phyloP scores from a whole-genome alignment of 2,113 vertebrate genomes.

The Austrofundulus limnaeus region DNA sequence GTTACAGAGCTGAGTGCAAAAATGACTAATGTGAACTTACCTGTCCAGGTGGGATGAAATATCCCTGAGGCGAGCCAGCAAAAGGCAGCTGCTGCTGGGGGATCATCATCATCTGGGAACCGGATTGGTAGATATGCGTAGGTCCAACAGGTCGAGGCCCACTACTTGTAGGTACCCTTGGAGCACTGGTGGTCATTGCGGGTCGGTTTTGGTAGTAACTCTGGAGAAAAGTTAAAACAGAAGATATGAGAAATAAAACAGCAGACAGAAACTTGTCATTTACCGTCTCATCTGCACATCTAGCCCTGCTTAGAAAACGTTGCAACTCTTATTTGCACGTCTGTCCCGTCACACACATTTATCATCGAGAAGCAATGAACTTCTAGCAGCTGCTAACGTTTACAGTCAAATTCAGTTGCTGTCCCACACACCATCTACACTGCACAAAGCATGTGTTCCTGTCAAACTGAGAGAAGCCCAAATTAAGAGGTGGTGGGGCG shows the following conservation, averaged over 20 bases:
- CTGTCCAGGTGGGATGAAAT: conserved; percentile 91
- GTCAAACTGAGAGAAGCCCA: conserved; percentile 76
- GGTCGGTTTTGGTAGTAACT: conserved; percentile 91
- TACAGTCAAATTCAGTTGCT: conserved; percentile 15
- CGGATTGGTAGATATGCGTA: conserved; percentile 89
- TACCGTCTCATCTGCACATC: background rate
- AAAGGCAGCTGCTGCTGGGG: conserved; percentile 91
- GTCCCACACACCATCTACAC: conserved; percentile 22
- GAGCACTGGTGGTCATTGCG: conserved; percentile 86
- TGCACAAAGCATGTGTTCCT: conserved; percentile 24
- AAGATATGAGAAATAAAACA: conserved; percentile 11
- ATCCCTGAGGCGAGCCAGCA: conserved; percentile 89
- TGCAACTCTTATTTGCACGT: background rate
- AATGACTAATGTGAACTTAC: conserved; percentile 63
- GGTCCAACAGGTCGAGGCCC: conserved; percentile 88
- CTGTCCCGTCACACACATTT: conserved; percentile 1
- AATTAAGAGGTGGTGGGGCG: conserved; percentile 25
- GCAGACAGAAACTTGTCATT: background rate
- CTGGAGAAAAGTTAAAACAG: conserved; percentile 68
- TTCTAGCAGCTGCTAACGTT: conserved; percentile 23
- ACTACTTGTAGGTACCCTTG: conserved; percentile 87
- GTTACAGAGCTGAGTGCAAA: background rate
- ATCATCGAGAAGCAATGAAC: conserved; percentile 30
- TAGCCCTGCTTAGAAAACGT: conserved; percentile 4
- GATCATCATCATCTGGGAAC: conserved; percentile 98